Base-by-base conservation (phyloP, 2,888 invertebrate genomes). In the Polyommatus icarus region DNA sequence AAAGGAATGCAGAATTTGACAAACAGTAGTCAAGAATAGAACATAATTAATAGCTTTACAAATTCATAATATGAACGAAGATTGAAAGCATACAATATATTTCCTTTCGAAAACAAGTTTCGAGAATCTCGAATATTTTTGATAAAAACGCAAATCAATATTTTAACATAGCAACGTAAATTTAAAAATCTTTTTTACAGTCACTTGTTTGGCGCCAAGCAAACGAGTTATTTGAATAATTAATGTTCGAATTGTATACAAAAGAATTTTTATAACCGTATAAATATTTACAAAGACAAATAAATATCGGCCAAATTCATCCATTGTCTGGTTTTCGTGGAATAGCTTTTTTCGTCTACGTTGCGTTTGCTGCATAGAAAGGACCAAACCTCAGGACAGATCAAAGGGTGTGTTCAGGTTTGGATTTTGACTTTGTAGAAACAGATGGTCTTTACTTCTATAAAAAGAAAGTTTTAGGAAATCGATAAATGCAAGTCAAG, bases 211-310 rank as follows among this genome's bases (percentile, higher is more conserved):
- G 75, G 75, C 75, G 29, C 29, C 75, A 29, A 20, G 7, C 54
- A 54, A 75, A 75, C 75, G 24, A 29, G 75, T 75, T 75, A 73
- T 73, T 50, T 18, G 50, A 75, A 75, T 75, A 75, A 75, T 54
- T 24, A 50, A 75, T 50, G 75, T 54, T 73, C 24, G 40, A 73
- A 20, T 40, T 73, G 73, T 40, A 46, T 40, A 73, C 20, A 40
- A 67, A 67, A 32, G 67, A 67, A 67, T 32, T 67, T 67, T 67
- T 67, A 67, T 67, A 67, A 67, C 67, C 67, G 67, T 67, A 67
- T 67, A 67, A 67, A 67, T 67, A 67, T 67, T 67, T 32, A 67
- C 20, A 67, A 4, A 67, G 12, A 67, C 24, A 67, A 67, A 59
- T 59, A 61, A 61, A 67, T 67, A 67, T 67, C 67, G 67, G 2